These are phyloP conservation scores for Lasius fuliginosus DNA, from an alignment of 2,888 invertebrate species.

Conservation along the genomic window DNA sequence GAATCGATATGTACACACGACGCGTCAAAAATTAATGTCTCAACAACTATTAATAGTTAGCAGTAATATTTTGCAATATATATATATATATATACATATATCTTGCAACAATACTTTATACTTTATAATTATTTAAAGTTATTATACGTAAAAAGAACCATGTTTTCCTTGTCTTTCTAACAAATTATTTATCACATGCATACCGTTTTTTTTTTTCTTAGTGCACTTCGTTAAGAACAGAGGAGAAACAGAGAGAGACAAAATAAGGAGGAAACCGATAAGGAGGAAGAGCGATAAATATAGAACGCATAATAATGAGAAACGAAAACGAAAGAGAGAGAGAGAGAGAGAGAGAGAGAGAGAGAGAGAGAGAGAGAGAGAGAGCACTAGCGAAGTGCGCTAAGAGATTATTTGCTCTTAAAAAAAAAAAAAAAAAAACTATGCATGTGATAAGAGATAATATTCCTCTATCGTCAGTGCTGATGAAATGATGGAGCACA, in stretches of 20 bases:
- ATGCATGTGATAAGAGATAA: too few species aligned
- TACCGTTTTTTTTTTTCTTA: too few species aligned
- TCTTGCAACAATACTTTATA: not conserved
- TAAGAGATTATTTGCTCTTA: too few species aligned
- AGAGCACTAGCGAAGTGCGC: too few species aligned
- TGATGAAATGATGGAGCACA: not conserved
- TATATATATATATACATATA: not conserved
- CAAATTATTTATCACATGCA: too few species aligned
- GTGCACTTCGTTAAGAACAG: too few species aligned
- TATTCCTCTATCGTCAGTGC: not conserved
- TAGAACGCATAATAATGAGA: conserved; percentile 42
- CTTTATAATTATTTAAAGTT: not conserved
- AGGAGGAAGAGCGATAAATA: conserved; percentile 33
- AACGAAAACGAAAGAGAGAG: conserved; percentile 15
- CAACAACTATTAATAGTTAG: not conserved
- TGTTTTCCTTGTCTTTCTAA: too few species aligned
- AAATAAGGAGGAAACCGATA: conserved; percentile 38
- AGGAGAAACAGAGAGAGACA: conserved; percentile 55
- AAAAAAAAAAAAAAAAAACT: conserved; percentile 18
- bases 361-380: too few species aligned
- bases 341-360: conserved; percentile 9
- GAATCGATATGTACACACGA: not conserved
- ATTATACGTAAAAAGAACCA: not conserved
- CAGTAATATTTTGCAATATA: not conserved
- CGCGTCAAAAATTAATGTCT: not conserved